A percentile compares a stretch with the other conserved stretches of the same genome.
Conservation (phyloP, 2,797 vertebrate species). For the Scleropages formosus region DNA sequence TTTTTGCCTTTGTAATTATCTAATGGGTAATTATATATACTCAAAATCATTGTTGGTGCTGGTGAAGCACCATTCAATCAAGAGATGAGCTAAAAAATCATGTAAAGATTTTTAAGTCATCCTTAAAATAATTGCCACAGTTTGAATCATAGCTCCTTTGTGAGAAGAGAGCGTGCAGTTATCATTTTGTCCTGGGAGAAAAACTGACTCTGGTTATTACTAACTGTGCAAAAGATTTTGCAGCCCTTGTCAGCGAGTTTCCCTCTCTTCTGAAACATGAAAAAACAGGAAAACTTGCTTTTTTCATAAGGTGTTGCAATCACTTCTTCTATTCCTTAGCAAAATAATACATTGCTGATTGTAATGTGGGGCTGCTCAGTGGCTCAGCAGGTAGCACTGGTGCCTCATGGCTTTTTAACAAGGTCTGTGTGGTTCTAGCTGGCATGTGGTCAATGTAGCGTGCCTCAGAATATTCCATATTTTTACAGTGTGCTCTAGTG, state of each 20-base stretch:
- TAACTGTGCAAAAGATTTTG: no score
- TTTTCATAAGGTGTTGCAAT: no score
- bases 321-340: no score
- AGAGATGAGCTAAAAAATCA: neutral
- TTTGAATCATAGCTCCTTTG: neutral
- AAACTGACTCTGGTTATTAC: neutral
- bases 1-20: slow-evolving; percentile 38
- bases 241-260: no score
- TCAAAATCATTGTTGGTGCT: slow-evolving; percentile 11
- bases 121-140: neutral
- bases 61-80: slow-evolving; percentile 16
- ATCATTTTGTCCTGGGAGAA: neutral
- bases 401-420: no score
- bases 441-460: no score
- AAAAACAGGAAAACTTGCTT: no score
- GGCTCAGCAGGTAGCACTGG: no score
- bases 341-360: no score
- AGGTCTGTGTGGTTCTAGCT: no score
- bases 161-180: neutral
- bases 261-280: no score
- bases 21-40: slow-evolving; percentile 38
- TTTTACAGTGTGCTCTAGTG: slow-evolving; percentile 42
- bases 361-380: no score
- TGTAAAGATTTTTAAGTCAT: neutral
- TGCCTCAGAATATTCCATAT: slow-evolving; percentile 44